Percentiles rank a stretch among this genome's conserved stretches.
phyloP scores from a whole-genome alignment of 2,113 vertebrate genomes.

The Crypturellus undulatus region DNA sequence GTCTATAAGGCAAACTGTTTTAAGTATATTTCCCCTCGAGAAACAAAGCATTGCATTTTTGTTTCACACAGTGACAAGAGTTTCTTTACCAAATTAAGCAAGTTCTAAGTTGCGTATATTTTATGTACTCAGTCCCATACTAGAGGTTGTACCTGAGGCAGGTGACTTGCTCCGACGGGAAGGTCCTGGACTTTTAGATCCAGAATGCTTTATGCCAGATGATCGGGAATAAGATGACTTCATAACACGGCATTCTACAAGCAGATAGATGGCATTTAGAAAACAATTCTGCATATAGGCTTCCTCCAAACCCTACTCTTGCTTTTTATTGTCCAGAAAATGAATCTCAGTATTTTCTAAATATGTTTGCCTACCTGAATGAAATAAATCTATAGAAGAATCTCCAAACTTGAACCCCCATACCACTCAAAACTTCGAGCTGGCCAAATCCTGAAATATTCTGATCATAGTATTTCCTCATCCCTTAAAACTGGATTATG shows the following conservation, averaged over 20 bases:
- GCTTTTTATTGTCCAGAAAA: background rate
- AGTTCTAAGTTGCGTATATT: background rate
- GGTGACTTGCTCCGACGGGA: conserved; percentile 94
- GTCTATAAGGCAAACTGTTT: background rate
- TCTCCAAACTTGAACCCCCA: background rate
- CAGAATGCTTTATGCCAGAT: conserved; percentile 77
- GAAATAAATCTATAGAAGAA: background rate
- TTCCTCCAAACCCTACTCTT: background rate
- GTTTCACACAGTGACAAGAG: background rate
- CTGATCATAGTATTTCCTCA: background rate
- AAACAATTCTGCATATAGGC: background rate
- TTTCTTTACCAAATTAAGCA: background rate
- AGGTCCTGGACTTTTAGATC: conserved; percentile 88
- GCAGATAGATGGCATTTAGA: background rate
- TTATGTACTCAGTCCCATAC: background rate
- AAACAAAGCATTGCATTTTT: background rate
- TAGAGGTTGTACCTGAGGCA: conserved; percentile 82
- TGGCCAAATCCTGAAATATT: background rate
- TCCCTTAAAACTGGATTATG: background rate
- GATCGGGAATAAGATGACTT: conserved; percentile 88
- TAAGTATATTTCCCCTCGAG: background rate
- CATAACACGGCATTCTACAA: conserved; percentile 90
- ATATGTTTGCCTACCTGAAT: background rate
- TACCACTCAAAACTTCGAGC: background rate
- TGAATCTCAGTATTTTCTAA: background rate